Evolutionary conservation across 2,888 invertebrate species (phyloP), one percentile per base, ranked within the genome.

Genomic region (Malthinus flaveolus): DNA sequence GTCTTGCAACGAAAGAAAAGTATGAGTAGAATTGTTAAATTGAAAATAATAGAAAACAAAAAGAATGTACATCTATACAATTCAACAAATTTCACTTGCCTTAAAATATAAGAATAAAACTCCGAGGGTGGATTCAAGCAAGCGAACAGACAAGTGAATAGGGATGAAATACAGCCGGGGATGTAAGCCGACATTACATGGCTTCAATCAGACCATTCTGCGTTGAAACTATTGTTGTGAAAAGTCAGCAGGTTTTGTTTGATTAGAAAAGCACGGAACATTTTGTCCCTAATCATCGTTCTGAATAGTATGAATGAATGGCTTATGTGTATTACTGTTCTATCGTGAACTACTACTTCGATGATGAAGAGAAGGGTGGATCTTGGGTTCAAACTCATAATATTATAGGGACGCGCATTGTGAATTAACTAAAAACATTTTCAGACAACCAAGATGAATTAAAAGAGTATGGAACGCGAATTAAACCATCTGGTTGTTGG

Each of bases 221-320:
- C 65, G 63, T 60, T 65, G 68, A 67, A 66, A 68, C 70, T 66
- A 73, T 76, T 76, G 76, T 76, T 74, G 76, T 74, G 75, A 76
- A 76, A 77, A 76, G 76, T 76, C 76, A 76, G 74, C 74, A 71
- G 73, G 75, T 76, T 76, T 76, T 75, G 76, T 78, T 76, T 77
- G 78, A 78, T 77, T 77, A 76, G 76, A 75, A 76, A 75, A 74
- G 75, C 73, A 68, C 63, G 65, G 69, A 62, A 57, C 72, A 71
- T 73, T 75, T 75, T 76, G 75, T 76, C 75, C 76, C 73, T 76
- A 76, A 76, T 77, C 76, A 76, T 73, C 71, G 45, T 45, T 44
- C 12, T 63, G 59, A 61, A 62, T 62, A 59, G 61, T 53, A 51
- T 51, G 61, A 54, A 62, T 64, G 62, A 39, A 51, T 50, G 54